Base-by-base conservation (phyloP, 2,113 vertebrate species). In the Macquaria ambigua region DNA sequence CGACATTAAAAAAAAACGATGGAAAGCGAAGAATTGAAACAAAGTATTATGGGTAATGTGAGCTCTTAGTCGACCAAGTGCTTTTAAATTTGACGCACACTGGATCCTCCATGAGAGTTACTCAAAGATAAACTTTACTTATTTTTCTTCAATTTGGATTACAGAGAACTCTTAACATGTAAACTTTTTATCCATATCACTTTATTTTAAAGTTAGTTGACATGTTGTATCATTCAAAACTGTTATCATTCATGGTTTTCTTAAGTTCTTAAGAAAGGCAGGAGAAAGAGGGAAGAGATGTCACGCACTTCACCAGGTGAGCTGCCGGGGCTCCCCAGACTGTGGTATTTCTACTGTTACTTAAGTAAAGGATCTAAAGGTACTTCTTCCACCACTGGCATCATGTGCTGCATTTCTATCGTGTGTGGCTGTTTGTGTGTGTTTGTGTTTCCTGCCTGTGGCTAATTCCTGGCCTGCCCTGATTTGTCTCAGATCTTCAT, bases 381-480 rank as follows among this genome's bases (percentile, higher is more conserved):
- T 37, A 7, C 39, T 39, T 7, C 39, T 39, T 39, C 6, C 39
- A 39, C 39, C 39, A 37, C 37, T 41, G 8, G 1, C 2, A 21
- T 88, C 74, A 78, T 53, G 48, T 86, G 79, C 58, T 77, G 70
- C n/a, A 21, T 78, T 73, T 79, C 20, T 48, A 70, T 69, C 21
- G 39, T 72, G 78, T 73, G 79, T 43, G 67, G 63, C 9, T 76
- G 59, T 71, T 2, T 73, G 79, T 76, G 59, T 71, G 64, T 82
- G 79, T 77, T 48, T 76, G 62, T 61, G 37, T 79, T 76, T 66
- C 63, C 77, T 81, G 93, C 92, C 90, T 83, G 69, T 87, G 83
- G 92, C 84, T 85, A 78, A 94, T 93, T 94, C 93, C 89, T 82
- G 39, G 74, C 87, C 63, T 92, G 81, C 71, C 85, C 83, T 77